Conservation (phyloP, 2,888 invertebrate genomes). For the Pycnomerus fuliginosus region DNA sequence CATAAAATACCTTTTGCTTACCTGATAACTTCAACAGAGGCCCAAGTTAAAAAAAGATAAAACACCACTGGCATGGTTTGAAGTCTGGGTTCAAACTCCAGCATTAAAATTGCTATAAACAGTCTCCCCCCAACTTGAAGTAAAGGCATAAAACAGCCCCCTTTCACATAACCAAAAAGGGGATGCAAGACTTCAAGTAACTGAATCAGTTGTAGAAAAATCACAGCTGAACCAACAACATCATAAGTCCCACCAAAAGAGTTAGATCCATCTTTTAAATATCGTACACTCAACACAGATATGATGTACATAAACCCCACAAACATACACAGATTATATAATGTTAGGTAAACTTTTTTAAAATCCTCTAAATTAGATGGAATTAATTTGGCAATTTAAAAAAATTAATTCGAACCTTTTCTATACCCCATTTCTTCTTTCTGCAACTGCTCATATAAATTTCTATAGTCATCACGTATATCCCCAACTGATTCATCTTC, state of each 20-base stretch:
- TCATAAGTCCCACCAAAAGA: constrained; percentile 71
- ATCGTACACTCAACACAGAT: constrained; percentile 71
- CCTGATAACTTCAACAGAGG: constrained; percentile 80
- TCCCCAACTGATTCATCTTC: constrained; percentile 65
- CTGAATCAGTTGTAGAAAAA: constrained; percentile 80
- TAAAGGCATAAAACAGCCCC: constrained; percentile 69
- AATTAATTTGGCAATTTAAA: constrained; percentile 1
- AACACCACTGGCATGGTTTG: constrained; percentile 85
- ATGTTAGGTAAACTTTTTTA: constrained; percentile 79
- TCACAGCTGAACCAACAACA: constrained; percentile 73
- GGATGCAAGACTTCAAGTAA: constrained; percentile 89
- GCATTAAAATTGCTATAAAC: constrained; percentile 69
- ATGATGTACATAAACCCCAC: constrained; percentile 80
- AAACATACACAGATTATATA: constrained; percentile 90
- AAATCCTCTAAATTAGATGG: constrained; percentile 62
- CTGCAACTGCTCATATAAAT: constrained; percentile 70
- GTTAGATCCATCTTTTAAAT: constrained; percentile 70
- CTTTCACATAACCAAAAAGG: constrained; percentile 83
- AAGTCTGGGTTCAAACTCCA: constrained; percentile 82
- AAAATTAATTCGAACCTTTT: constrained; percentile 62
- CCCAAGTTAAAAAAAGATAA: constrained; percentile 85
- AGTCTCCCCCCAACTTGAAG: constrained; percentile 75
- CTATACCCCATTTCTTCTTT: constrained; percentile 77
- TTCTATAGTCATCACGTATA: constrained; percentile 75
- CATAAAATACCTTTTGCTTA: no score